Evolutionary conservation across 2,888 invertebrate species (phyloP), one percentile per base, ranked within the genome.

Genomic region (Dusona sp.): DNA sequence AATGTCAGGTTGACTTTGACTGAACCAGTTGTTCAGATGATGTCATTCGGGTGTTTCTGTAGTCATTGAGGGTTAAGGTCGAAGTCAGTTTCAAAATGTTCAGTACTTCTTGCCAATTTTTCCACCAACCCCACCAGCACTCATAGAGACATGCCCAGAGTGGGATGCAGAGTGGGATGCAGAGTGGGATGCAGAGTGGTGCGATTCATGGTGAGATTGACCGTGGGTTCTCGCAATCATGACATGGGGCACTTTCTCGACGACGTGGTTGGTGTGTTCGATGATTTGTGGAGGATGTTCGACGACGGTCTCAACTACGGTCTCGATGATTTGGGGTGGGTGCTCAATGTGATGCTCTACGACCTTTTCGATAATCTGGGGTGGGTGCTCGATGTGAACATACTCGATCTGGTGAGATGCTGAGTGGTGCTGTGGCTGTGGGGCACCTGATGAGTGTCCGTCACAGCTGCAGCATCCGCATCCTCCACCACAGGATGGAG

Each of bases 311-410:
- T 79, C 79, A n/a, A 68, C 57, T 9, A 70, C 61, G 54, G 68
- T 54, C 45, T 79, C 79, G 72, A 80, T 57, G 3, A 79, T 42
- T 38, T 68, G 57, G 1, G 78, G 78, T 22, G 77, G 77, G 19
- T 67, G 64, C 25, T 77, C 77, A 22, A 77, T 57, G 68, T 51
- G 22, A 7, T 79, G 51, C 57, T 79, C 79, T 6, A 79, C 68
- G 6, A 79, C 29, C 19, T 48, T 29, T 42, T 67, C 36, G 25
- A 67, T 25, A 9, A 57, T 38, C 8, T 73, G 78, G 1, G 67
- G 67, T 3, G 68, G 79, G 22, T 54, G 79, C 22, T 72, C 64
- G 48, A 80, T 67, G 54, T 67, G 78, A 3, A 78, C 36, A 68
- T 79, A 79, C 2, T 70, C 68, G 33, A 80, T 11, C 36, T 67